These are phyloP conservation scores for Paradoxurus hermaphroditus DNA, from an alignment of 2,113 vertebrate species.

Conservation along the genomic window DNA sequence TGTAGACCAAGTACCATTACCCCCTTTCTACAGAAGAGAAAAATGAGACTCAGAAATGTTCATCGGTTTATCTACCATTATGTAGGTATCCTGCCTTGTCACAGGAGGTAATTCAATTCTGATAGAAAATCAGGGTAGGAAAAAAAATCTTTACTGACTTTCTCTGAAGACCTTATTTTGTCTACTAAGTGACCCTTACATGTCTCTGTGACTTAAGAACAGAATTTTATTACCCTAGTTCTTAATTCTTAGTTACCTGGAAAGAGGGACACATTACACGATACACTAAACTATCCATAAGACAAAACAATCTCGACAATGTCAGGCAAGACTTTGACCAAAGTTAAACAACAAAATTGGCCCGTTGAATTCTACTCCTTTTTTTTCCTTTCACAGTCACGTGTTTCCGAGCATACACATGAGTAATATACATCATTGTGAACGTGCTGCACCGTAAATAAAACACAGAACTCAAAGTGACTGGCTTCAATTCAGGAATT, in stretches of 20 bases:
- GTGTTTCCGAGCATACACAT: background rate
- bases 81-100: background rate
- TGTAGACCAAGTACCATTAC: background rate
- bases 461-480: background rate
- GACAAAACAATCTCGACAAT: background rate
- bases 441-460: background rate
- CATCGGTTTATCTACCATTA: background rate
- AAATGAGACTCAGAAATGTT: background rate
- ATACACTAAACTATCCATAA: background rate
- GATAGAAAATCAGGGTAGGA: background rate
- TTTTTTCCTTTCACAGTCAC: background rate
- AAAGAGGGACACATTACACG: background rate
- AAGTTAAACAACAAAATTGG: background rate
- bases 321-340: background rate
- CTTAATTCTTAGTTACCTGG: background rate
- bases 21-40: background rate
- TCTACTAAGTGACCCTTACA: background rate
- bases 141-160: background rate
- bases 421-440: background rate
- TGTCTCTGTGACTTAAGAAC: background rate
- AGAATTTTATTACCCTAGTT: background rate
- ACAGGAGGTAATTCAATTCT: background rate
- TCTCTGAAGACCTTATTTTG: background rate
- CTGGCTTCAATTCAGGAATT: slow-evolving; percentile 11
- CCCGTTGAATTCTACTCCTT: background rate